These are phyloP conservation scores for Mustelus asterias DNA, from an alignment of 2,113 vertebrate species.

Conservation along the genomic window DNA sequence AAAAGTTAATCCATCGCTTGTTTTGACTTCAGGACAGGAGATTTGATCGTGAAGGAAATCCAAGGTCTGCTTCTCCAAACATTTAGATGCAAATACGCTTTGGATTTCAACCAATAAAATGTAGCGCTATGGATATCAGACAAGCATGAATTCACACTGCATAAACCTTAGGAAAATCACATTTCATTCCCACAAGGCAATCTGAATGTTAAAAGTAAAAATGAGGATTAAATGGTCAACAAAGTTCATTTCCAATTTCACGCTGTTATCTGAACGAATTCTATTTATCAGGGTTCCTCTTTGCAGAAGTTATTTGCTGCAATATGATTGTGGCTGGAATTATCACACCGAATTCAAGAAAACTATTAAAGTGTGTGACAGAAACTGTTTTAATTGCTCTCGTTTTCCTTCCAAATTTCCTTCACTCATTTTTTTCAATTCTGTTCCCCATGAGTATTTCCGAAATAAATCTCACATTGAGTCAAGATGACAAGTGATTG, in stretches of 20 bases:
- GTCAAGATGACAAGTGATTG: background rate
- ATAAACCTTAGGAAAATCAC: background rate
- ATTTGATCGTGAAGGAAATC: background rate
- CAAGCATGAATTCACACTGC: background rate
- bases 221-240: background rate
- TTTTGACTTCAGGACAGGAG: no score
- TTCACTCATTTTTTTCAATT: background rate
- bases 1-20: background rate
- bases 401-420: background rate
- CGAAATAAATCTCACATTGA: background rate
- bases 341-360: background rate
- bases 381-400: background rate
- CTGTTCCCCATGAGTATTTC: background rate
- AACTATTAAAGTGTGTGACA: background rate
- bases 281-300: background rate
- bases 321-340: background rate
- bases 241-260: background rate
- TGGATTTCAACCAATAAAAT: background rate
- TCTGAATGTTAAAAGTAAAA: background rate
- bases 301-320: background rate
- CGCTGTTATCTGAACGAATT: background rate
- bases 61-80: background rate
- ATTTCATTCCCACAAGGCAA: background rate
- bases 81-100: background rate
- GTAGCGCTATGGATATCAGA: background rate